phyloP scores from a whole-genome alignment of 23 tunicate species.

The Phallusia fumigata region DNA sequence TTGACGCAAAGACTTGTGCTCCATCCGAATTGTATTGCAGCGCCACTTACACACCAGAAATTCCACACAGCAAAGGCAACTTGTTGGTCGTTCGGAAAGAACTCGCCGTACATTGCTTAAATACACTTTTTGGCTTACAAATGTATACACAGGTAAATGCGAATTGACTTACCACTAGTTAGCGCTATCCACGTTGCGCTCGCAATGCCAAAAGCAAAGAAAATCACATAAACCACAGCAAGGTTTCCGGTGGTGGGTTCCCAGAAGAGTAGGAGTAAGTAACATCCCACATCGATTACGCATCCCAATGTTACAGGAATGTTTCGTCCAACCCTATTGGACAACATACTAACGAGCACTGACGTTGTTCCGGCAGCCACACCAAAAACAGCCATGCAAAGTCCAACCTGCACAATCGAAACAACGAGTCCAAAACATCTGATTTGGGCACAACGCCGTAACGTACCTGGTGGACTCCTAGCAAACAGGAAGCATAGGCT shows the following conservation, averaged over 20 bases:
- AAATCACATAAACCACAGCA: constrained; percentile 54
- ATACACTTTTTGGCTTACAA: too few species aligned
- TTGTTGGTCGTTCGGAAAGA: neutral
- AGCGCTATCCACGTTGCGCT: constrained; percentile 51
- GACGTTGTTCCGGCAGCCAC: constrained; percentile 22
- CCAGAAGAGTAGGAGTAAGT: constrained; percentile 52
- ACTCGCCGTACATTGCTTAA: too few species aligned
- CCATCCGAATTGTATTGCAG: neutral
- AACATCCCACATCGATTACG: constrained; percentile 24
- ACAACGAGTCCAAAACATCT: too few species aligned
- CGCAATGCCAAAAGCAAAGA: constrained; percentile 18
- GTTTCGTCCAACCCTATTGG: constrained; percentile 26
- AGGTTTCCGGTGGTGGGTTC: constrained; percentile 15
- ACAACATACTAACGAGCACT: constrained; percentile 11
- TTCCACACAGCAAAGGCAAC: neutral
- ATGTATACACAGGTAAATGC: too few species aligned
- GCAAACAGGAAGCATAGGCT: constrained; percentile 59
- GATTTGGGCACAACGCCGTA: too few species aligned
- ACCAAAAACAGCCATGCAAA: constrained; percentile 23
- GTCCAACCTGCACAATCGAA: constrained; percentile 30
- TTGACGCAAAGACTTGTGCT: neutral
- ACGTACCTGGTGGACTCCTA: constrained; percentile 54
- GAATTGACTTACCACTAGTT: constrained; percentile 36
- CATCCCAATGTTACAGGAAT: constrained; percentile 15
- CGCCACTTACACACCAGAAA: neutral